phyloP scores from a whole-genome alignment of 1,140 invertebrate species.

The Anthonomus grandis region DNA sequence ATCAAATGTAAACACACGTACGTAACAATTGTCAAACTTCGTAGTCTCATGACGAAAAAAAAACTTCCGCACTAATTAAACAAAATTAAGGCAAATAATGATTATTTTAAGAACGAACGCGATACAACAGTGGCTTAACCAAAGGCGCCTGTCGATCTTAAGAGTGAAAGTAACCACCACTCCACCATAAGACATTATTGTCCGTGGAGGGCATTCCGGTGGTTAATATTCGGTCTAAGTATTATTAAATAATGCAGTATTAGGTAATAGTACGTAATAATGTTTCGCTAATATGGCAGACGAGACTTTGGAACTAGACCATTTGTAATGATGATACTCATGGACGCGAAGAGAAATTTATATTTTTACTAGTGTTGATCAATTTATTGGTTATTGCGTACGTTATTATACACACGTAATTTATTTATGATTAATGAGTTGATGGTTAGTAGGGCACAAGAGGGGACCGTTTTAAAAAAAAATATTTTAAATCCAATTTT shows the following conservation, averaged over 20 bases:
- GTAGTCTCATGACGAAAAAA: slow-evolving; percentile 8
- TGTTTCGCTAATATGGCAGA: too few species aligned
- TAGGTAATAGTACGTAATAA: slow-evolving; percentile 5
- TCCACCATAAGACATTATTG: slow-evolving; percentile 19
- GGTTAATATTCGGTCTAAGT: slow-evolving; percentile 25
- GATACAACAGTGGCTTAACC: slow-evolving; percentile 22
- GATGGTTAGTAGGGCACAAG: too few species aligned
- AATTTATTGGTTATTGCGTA: too few species aligned
- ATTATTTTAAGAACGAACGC: slow-evolving; percentile 14
- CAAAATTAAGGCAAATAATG: too few species aligned
- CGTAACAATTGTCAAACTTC: slow-evolving; percentile 7
- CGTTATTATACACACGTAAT: too few species aligned
- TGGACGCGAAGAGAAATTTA: too few species aligned
- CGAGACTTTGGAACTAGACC: too few species aligned
- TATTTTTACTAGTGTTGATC: too few species aligned
- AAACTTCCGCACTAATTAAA: neutral
- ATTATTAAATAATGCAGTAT: slow-evolving; percentile 21
- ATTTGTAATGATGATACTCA: too few species aligned
- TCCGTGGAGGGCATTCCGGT: slow-evolving; percentile 13
- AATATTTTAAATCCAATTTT: too few species aligned
- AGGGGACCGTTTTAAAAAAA: too few species aligned
- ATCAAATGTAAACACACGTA: slow-evolving; percentile 8
- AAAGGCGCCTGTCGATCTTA: slow-evolving; percentile 21
- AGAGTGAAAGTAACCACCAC: slow-evolving; percentile 43
- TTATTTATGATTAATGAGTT: too few species aligned